Evolutionary conservation across 2,888 invertebrate species (phyloP), one percentile per base, ranked within the genome.

Genomic region (Sarcophaga carnaria): DNA sequence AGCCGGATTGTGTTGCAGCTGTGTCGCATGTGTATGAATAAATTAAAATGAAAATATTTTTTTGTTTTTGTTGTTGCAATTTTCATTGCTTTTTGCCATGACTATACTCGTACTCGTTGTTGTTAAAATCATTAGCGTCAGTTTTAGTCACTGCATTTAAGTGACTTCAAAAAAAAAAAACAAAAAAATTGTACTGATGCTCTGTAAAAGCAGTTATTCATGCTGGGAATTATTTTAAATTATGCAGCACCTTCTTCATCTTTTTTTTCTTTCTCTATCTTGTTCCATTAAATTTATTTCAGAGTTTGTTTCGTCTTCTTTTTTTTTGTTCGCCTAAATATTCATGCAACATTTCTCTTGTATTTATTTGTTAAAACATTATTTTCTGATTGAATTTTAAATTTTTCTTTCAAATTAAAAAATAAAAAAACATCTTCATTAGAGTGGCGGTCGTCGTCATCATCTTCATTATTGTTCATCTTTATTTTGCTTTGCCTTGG

Each of bases 11-110:
- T 25, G 8, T 54, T 59, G 37, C 77, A 77, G 77, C 72, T 83
- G 83, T 25, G 72, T 66, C 20, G 79, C 71, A 76, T 82, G 82
- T 77, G 64, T 27, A 47, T 71, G 71, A 82, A 82, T 77, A 82
- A 77, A 71, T 82, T 82, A 77, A 66, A 82, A 70, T 4, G 70
- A 71, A 54, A 54, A 54, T 54, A 17, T 54, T 54, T 54, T 54
- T 81, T 82, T 54, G 20, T 70, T 69, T 64, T 60, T 59, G 37
- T 74, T 74, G 54, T 70, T 69, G 64, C 37, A 37, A 37, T 37
- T 37, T 37, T 37, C 8, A 37, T 59, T 66, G 17, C 5, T 22
- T 66, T 77, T 72, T 62, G 72, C 69, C 77, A 71, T 74, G 37
- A 37, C 37, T 37, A 10, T 37, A 37, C 37, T 37, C 8, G 8